Base-by-base conservation (phyloP, 2,113 vertebrate genomes). In the Hyla sarda region DNA sequence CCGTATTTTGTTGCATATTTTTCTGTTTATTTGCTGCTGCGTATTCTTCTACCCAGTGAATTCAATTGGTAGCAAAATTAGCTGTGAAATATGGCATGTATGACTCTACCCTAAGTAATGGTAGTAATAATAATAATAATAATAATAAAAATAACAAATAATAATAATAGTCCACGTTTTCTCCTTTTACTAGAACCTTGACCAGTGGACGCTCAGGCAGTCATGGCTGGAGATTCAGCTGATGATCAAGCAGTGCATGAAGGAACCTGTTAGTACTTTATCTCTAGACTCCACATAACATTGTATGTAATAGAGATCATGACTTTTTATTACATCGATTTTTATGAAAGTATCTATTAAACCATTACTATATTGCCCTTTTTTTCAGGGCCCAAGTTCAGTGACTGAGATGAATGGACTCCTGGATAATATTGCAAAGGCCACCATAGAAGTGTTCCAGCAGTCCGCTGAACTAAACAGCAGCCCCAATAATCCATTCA, bases 171-270 rank as follows among this genome's bases (percentile, higher is more conserved):
- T 76, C 50, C 62, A 1, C 71, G 76, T 77, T 82, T 52, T 82
- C 52, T 10, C 0, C 90, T 82, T 85, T 17, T 69, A 41, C 81
- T 88, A 95, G 95, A 93, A 94, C 83, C 91, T 94, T 17, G 94
- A 95, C 50, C 94, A 95, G 77, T 94, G 95, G 95, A 94, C 93
- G 1, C 89, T 95, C 47, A 88, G 91, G 10, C 93, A 95, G 79
- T 94, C 94, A 5, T 95, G 94, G 93, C 52, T 95, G 73, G 94
- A 95, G 81, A 93, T 95, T 28, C 94, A 95, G 30, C 60, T 95
- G 11, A 93, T 94, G 94, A 92, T 95, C 86, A 95, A 95, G 72
- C 94, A 95, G 84, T 94, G 93, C 83, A 82, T 90, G 89, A 94
- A 94, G 89, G 93, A 94, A 72, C 89, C 93, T 82, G 94, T 94